These are phyloP conservation scores for Drosophila ambigua DNA, from an alignment of 1,140 invertebrate species.

Conservation along the genomic window DNA sequence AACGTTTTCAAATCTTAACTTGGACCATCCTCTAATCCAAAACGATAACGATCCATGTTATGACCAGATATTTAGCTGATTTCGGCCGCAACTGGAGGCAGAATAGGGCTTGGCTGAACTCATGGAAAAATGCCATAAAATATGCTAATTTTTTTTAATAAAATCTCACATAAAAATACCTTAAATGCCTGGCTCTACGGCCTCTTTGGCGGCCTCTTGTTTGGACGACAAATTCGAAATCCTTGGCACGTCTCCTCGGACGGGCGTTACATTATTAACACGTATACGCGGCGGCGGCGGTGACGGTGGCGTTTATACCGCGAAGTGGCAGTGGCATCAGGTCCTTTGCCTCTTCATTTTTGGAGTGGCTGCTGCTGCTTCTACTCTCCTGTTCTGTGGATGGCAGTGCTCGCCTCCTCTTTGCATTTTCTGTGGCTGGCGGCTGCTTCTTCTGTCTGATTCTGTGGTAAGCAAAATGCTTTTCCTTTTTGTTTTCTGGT, in stretches of 20 bases:
- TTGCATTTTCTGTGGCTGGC: no score
- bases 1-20: neutral
- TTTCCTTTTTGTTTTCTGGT: no score
- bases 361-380: no score
- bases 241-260: constrained; percentile 50
- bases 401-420: no score
- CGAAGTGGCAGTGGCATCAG: neutral
- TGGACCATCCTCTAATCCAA: neutral
- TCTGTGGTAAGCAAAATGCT: no score
- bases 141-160: constrained; percentile 75
- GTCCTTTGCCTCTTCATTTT: neutral
- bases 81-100: no score
- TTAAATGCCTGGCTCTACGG: constrained; percentile 52
- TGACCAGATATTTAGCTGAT: constrained; percentile 12
- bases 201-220: neutral
- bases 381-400: no score
- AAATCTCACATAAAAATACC: constrained; percentile 70
- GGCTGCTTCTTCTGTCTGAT: no score
- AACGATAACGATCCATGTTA: constrained; percentile 8
- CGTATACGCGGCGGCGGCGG: constrained; percentile 42
- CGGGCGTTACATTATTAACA: constrained; percentile 72
- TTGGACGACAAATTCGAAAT: constrained; percentile 52
- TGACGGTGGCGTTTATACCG: neutral
- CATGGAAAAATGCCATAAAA: constrained; percentile 47
- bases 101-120: constrained; percentile 7